A percentile compares a stretch with the other conserved stretches of the same genome.
phyloP scores from a whole-genome alignment of 2,113 vertebrate genomes.

The Anas platyrhynchos region DNA sequence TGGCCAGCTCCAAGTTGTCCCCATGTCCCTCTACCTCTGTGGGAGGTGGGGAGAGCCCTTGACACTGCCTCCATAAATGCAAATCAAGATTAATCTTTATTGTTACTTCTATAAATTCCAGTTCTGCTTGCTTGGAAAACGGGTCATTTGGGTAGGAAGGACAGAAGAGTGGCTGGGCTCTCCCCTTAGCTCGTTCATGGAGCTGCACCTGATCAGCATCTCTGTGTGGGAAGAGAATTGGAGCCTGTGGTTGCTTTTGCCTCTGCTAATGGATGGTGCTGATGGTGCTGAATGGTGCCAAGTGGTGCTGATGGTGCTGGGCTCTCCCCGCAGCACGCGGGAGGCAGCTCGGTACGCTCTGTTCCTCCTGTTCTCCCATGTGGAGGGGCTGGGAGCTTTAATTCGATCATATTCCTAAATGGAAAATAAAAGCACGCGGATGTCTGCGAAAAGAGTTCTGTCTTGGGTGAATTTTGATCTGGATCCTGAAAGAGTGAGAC shows the following conservation, averaged over 20 bases:
- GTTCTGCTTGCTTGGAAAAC: not conserved
- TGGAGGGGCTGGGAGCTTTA: constrained; percentile 38
- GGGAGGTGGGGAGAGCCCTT: constrained; percentile 5
- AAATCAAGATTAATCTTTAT: constrained; percentile 57
- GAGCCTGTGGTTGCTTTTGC: not conserved
- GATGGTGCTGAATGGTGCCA: not conserved
- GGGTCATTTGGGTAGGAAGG: not conserved
- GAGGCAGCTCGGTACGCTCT: not conserved
- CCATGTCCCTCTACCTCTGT: not conserved
- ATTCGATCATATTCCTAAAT: constrained; percentile 56
- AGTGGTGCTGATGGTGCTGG: not conserved
- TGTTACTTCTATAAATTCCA: constrained; percentile 46
- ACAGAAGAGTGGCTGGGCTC: not conserved
- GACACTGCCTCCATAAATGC: constrained; percentile 41
- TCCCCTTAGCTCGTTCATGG: not conserved
- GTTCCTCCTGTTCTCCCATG: constrained; percentile 49
- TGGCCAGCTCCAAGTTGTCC: not conserved
- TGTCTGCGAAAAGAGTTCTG: constrained; percentile 17
- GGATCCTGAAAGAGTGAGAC: constrained; percentile 18
- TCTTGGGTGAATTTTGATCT: constrained; percentile 36
- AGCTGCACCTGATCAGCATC: not conserved
- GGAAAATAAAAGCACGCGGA: not conserved
- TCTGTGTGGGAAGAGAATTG: not conserved
- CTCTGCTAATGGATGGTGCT: not conserved
- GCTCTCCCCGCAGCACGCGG: not conserved